Base-by-base conservation (phyloP, 2,888 invertebrate species). In the Polietes domitor region DNA sequence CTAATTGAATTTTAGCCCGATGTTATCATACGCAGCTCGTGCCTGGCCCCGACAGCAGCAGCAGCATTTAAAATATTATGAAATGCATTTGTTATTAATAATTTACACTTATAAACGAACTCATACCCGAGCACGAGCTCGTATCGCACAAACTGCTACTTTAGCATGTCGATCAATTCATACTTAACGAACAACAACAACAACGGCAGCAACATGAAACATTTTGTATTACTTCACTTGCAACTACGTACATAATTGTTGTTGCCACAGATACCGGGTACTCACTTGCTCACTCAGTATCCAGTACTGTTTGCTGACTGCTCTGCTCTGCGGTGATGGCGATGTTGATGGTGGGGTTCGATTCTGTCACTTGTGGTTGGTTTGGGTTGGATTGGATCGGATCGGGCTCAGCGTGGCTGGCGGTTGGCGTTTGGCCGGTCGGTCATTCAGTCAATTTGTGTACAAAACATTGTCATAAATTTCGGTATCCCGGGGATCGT, bases 401-500 rank as follows among this genome's bases (percentile, higher is more conserved):
- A 5, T 53, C 17, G 50, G n/a, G n/a, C 50, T 63, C 65, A 41
- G 58, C 50, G 71, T 53, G 21, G 43, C 24, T 53, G 41, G 21
- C 43, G 21, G 37, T 37, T 15, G 10, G 24, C 24, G 28, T 28
- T 61, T 26, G 32, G 68, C 73, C 73, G 74, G 77, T 75, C 63
- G 78, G 74, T 73, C 43, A 73, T 37, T 72, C 82, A 74, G 74
- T 77, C 70, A 80, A 24, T 79, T 71, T 77, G 76, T 47, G 55
- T 70, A 47, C 43, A 47, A 28, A 37, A 53, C n/a, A 26, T 74
- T 17, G 47, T 81, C 61, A 63, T 73, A 58, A 77, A 74, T 82
- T 70, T 65, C 24, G 63, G 55, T 55, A 77, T 85, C 71, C 82
- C 71, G 63, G 74, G 82, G 85, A 85, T 85, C 86, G 82, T 83